phyloP scores from a whole-genome alignment of 2,113 vertebrate species.

The Rhinolophus ferrumequinum region DNA sequence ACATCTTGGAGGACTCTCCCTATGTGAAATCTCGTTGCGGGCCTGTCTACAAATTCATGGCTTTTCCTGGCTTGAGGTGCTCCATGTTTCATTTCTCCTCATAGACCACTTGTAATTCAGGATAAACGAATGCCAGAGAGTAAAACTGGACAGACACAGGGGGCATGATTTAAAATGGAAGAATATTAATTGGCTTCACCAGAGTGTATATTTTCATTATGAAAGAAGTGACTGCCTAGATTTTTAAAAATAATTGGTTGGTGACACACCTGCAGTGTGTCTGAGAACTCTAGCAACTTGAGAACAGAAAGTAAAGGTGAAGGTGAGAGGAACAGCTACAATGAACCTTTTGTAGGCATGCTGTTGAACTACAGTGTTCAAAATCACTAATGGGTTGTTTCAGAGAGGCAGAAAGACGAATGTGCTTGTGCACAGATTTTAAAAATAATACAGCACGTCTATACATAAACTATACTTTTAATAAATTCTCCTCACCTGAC shows the following conservation, averaged over 20 bases:
- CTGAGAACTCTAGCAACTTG: background rate
- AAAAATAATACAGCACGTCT: background rate
- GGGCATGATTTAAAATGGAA: slow-evolving; percentile 51
- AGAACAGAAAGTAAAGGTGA: slow-evolving; percentile 43
- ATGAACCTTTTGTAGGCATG: background rate
- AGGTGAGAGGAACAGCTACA: background rate
- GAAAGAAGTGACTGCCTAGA: slow-evolving; percentile 16
- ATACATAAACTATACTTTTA: background rate
- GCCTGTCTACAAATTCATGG: background rate
- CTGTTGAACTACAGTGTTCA: slow-evolving; percentile 12
- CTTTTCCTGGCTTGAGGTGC: background rate
- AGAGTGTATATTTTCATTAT: slow-evolving; percentile 36
- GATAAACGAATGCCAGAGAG: slow-evolving; percentile 8
- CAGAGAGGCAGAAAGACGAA: background rate
- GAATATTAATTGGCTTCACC: slow-evolving; percentile 56
- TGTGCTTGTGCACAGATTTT: background rate
- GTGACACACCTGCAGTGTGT: slow-evolving; percentile 5
- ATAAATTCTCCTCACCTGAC: background rate
- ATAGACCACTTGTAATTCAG: slow-evolving; percentile 41
- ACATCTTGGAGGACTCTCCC: background rate
- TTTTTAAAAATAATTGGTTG: slow-evolving; percentile 37
- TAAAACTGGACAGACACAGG: background rate
- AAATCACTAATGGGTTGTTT: background rate
- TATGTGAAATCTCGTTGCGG: background rate
- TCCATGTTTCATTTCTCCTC: background rate